Percentiles rank a stretch among this genome's conserved stretches.
phyloP scores from a whole-genome alignment of 64 coral and sea anemone species.

The Stichodactyla helianthus region DNA sequence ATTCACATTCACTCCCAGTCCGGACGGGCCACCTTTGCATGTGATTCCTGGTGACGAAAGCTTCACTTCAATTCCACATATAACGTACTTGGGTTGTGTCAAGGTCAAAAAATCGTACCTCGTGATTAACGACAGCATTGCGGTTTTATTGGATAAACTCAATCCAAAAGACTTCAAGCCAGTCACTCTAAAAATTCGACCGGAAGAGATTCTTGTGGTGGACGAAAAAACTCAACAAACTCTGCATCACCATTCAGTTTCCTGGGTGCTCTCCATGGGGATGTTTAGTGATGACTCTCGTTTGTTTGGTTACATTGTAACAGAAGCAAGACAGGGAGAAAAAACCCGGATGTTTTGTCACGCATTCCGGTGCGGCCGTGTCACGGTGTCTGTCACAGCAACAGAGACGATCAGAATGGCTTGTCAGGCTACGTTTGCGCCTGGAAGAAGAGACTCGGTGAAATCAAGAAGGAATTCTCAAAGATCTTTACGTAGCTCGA shows the following conservation, averaged over 20 bases:
- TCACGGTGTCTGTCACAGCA: slow-evolving; percentile 65
- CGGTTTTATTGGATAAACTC: slow-evolving; percentile 50
- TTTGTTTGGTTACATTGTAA: slow-evolving; percentile 84
- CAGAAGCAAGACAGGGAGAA: slow-evolving; percentile 84
- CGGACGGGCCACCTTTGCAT: slow-evolving; percentile 39
- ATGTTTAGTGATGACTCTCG: slow-evolving; percentile 83
- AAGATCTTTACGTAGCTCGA: slow-evolving; percentile 23
- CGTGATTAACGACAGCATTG: slow-evolving; percentile 84
- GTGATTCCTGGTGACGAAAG: slow-evolving; percentile 28
- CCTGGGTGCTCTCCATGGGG: slow-evolving; percentile 87
- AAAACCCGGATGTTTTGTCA: slow-evolving; percentile 90
- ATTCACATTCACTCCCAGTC: slow-evolving; percentile 40
- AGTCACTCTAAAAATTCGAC: slow-evolving; percentile 55
- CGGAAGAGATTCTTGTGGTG: slow-evolving; percentile 56
- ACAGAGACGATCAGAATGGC: slow-evolving; percentile 70
- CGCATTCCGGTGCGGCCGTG: slow-evolving; percentile 90
- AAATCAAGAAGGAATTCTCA: slow-evolving; percentile 30
- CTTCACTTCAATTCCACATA: slow-evolving; percentile 47
- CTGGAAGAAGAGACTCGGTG: slow-evolving; percentile 51
- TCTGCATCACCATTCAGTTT: slow-evolving; percentile 52
- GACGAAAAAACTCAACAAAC: slow-evolving; percentile 25
- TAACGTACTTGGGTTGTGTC: slow-evolving; percentile 73
- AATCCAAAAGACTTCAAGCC: slow-evolving; percentile 72
- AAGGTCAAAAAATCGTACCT: slow-evolving; percentile 80
- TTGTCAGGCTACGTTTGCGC: slow-evolving; percentile 73